Evolutionary conservation across 1,140 invertebrate genomes (phyloP).

Genomic region (Lepidurus couesii): DNA sequence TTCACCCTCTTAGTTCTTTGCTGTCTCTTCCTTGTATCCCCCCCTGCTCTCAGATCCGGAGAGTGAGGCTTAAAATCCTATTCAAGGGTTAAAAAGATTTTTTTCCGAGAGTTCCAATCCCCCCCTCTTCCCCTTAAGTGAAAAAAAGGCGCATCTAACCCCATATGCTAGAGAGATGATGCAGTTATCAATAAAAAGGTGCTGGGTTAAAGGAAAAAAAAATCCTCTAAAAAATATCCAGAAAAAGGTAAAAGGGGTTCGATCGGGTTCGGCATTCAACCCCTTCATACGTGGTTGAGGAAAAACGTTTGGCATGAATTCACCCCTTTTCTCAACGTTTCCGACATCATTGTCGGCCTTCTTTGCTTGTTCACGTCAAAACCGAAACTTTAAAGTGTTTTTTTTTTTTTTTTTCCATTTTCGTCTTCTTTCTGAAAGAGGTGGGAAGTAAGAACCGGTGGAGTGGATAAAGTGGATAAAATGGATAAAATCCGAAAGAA

Average conservation of each 20-base stretch:
- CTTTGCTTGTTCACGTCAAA: neutral
- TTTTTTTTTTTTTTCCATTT: neutral
- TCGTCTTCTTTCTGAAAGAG: neutral
- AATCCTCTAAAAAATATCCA: neutral
- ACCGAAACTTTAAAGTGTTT: neutral
- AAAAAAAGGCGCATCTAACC: constrained; percentile 15
- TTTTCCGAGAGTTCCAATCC: neutral
- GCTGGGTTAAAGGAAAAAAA: neutral
- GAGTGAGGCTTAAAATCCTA: constrained; percentile 13
- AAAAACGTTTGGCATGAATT: constrained; percentile 19
- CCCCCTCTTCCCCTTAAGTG: neutral
- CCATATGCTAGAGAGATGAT: neutral
- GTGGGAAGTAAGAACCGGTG: neutral
- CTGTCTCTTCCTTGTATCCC: constrained; percentile 9
- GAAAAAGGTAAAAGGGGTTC: constrained; percentile 14
- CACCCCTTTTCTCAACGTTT: constrained; percentile 15
- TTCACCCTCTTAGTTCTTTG: neutral
- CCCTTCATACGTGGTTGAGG: constrained; percentile 13
- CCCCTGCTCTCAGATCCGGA: neutral
- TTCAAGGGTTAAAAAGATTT: constrained; percentile 15
- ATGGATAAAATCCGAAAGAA: neutral
- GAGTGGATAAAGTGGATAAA: neutral
- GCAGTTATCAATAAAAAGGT: constrained; percentile 12
- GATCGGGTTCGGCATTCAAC: constrained; percentile 13
- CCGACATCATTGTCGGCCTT: constrained; percentile 4